Conservation (phyloP, 1,140 invertebrate genomes). For the Tetranychus cinnabarinus region DNA sequence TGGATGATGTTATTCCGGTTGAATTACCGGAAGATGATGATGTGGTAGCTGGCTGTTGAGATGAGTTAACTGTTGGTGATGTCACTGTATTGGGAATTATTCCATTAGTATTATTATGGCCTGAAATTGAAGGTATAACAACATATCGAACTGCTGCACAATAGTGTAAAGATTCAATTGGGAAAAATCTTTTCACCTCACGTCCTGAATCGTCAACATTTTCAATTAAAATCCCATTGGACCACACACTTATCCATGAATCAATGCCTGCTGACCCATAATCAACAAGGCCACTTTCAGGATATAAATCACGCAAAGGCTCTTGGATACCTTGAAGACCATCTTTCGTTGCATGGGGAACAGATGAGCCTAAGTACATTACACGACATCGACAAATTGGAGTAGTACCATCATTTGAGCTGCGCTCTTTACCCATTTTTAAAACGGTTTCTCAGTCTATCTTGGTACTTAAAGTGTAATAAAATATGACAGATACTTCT, state of each 20-base stretch:
- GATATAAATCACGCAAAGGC: slow-evolving; percentile 83
- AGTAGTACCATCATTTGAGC: slow-evolving; percentile 27
- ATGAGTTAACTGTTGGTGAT: neutral
- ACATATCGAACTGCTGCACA: slow-evolving; percentile 82
- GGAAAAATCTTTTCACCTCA: slow-evolving; percentile 85
- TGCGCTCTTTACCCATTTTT: too few species aligned
- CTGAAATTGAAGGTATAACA: slow-evolving; percentile 27
- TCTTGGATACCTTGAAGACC: slow-evolving; percentile 93
- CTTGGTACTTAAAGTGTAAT: too few species aligned
- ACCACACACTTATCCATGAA: slow-evolving; percentile 91
- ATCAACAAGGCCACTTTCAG: slow-evolving; percentile 42
- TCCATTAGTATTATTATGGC: slow-evolving; percentile 7
- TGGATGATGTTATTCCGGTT: neutral
- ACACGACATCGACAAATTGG: slow-evolving; percentile 87
- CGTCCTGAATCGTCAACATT: slow-evolving; percentile 88
- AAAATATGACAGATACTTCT: too few species aligned
- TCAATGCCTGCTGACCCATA: slow-evolving; percentile 43
- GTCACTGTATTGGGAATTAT: neutral
- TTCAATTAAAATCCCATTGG: slow-evolving; percentile 79
- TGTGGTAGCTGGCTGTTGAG: neutral
- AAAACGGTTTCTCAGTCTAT: too few species aligned
- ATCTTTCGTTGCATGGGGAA: slow-evolving; percentile 90
- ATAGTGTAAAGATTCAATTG: slow-evolving; percentile 84
- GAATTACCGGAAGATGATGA: neutral
- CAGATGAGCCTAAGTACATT: slow-evolving; percentile 88